phyloP scores from a whole-genome alignment of 2,888 invertebrate species.

The Monochamus alternatus region DNA sequence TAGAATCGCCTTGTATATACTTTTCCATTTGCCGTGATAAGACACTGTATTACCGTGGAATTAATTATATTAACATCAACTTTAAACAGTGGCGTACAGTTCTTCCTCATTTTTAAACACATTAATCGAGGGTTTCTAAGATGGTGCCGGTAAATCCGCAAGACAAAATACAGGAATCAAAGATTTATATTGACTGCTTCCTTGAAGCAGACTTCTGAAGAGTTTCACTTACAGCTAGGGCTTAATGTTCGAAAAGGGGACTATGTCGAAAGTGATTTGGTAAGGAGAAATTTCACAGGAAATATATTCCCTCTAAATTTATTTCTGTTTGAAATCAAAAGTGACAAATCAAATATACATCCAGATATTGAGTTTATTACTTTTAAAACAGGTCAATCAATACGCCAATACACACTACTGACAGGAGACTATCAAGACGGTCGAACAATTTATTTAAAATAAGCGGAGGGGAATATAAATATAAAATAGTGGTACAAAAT shows the following conservation, averaged over 20 bases:
- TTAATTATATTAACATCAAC: no score
- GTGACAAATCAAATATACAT: neutral
- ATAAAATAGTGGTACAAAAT: no score
- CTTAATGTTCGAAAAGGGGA: conserved; percentile 8
- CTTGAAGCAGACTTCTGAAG: neutral
- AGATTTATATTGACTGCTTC: conserved; percentile 11
- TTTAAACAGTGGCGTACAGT: neutral
- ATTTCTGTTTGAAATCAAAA: conserved; percentile 8
- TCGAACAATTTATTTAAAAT: no score
- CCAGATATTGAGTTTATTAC: neutral
- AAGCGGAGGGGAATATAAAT: no score
- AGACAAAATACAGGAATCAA: conserved; percentile 19
- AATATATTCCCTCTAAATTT: conserved; percentile 9
- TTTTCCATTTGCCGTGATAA: no score
- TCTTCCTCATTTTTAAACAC: neutral
- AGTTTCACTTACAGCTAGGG: conserved; percentile 5
- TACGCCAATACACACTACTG: neutral
- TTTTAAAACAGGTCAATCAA: neutral
- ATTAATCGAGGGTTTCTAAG: conserved; percentile 10
- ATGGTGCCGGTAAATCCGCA: conserved; percentile 15
- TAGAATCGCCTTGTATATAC: no score
- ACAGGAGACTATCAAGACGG: no score
- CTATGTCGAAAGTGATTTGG: conserved; percentile 3
- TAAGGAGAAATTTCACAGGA: conserved; percentile 1
- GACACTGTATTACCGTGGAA: no score